Evolutionary conservation across 2,888 invertebrate species (phyloP).

Genomic region (Tineola bisselliella): DNA sequence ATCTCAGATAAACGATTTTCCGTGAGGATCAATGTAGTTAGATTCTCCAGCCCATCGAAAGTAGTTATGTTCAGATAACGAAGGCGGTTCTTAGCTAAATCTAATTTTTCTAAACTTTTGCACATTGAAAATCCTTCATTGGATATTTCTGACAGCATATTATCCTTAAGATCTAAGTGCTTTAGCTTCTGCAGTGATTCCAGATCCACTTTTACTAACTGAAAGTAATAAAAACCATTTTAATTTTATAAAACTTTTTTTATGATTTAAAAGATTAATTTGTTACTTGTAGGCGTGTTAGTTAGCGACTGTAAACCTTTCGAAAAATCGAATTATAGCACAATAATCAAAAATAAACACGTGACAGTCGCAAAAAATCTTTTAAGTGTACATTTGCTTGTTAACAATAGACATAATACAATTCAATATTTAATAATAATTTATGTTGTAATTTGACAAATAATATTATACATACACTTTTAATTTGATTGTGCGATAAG

Average conservation of each 20-base stretch:
- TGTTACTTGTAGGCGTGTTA: too few relatives aligned
- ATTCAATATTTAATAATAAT: too few relatives aligned
- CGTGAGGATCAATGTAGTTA: constrained; percentile 74
- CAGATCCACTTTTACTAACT: constrained; percentile 68
- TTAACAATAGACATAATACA: too few relatives aligned
- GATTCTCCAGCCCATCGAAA: constrained; percentile 71
- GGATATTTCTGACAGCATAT: constrained; percentile 65
- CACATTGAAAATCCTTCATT: constrained; percentile 69
- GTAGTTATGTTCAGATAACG: constrained; percentile 69
- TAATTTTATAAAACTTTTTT: not conserved
- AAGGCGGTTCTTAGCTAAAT: constrained; percentile 75
- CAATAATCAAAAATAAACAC: too few relatives aligned
- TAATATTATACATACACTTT: constrained; percentile 38
- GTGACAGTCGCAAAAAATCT: too few relatives aligned
- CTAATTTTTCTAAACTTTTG: constrained; percentile 70
- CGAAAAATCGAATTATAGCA: too few relatives aligned
- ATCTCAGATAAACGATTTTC: constrained; percentile 75
- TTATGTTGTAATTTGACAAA: not conserved
- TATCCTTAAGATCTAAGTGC: constrained; percentile 76
- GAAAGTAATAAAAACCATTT: constrained; percentile 24
- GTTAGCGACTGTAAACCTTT: too few relatives aligned
- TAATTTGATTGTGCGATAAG: constrained; percentile 63
- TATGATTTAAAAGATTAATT: too few relatives aligned
- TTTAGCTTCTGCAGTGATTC: constrained; percentile 60
- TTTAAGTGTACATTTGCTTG: too few relatives aligned